Evolutionary conservation across 2,113 vertebrate species (phyloP).

Genomic region (Ovis canadensis): DNA sequence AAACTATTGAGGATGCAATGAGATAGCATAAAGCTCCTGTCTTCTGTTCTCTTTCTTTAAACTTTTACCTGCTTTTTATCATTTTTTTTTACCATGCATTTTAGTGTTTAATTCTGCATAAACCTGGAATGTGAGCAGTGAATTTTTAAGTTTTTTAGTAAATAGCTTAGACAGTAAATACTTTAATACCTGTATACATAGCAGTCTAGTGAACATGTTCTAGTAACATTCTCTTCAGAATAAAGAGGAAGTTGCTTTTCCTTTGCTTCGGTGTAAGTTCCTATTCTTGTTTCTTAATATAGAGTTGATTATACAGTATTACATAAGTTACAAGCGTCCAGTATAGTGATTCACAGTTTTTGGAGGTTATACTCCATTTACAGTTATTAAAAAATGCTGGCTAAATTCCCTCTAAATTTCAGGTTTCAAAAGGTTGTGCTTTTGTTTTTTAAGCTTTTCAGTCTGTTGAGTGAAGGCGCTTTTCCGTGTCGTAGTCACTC

Average conservation of each 20-base stretch:
- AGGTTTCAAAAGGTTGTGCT: neutral
- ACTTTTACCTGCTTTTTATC: neutral
- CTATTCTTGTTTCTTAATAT: neutral
- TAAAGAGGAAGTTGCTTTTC: neutral
- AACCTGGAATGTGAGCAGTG: neutral
- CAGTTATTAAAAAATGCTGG: neutral
- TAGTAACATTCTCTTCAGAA: neutral
- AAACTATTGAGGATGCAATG: neutral
- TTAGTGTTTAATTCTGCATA: neutral
- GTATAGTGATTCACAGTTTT: neutral
- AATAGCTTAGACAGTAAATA: neutral
- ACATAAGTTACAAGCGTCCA: neutral
- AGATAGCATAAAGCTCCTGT: neutral
- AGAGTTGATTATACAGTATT: neutral
- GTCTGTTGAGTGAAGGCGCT: neutral
- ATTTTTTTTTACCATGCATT: neutral
- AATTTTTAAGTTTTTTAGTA: neutral
- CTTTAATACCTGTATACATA: neutral
- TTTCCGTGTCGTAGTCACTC: neutral
- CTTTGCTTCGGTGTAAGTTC: neutral
- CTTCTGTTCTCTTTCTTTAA: neutral
- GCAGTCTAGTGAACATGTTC: neutral
- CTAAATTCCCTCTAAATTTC: neutral
- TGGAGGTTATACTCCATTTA: neutral
- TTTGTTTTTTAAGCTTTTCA: neutral